Percentiles rank a stretch among this genome's conserved stretches.
Conservation (phyloP, 2,888 invertebrate species). For the Gisinianus flammeolus region DNA sequence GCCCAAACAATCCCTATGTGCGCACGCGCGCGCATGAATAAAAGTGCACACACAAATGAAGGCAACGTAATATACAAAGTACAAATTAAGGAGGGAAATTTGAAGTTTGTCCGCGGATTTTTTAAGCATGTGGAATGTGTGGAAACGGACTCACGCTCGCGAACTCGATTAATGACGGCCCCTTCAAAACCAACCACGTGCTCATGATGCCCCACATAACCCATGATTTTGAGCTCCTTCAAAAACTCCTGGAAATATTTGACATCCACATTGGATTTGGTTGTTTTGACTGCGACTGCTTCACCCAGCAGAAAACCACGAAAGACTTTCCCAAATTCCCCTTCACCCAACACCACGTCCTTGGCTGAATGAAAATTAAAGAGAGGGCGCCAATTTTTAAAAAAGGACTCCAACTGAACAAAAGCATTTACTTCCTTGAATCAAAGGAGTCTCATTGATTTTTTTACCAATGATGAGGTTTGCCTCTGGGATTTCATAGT, state of each 20-base stretch:
- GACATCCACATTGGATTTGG: not conserved
- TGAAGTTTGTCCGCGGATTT: too few species aligned
- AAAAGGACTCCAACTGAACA: too few species aligned
- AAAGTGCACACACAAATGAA: not conserved
- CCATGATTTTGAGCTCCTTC: slow-evolving; percentile 14
- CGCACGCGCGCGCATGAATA: not conserved
- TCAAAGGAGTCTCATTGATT: too few species aligned
- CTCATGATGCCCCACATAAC: not conserved
- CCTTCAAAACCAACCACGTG: not conserved
- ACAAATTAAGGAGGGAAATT: too few species aligned
- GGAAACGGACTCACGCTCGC: not conserved
- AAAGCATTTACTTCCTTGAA: not conserved
- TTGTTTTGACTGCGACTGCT: not conserved
- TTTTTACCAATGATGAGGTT: not conserved
- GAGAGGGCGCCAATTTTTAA: too few species aligned
- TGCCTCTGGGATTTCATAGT: not conserved
- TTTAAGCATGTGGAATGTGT: not conserved
- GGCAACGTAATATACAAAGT: too few species aligned
- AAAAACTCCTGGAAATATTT: not conserved
- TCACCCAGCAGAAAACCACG: slow-evolving; percentile 1
- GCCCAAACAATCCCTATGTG: not conserved
- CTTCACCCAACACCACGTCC: not conserved
- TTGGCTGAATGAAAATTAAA: not conserved
- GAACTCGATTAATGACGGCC: not conserved
- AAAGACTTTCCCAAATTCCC: not conserved